Evolutionary conservation across 2,113 vertebrate species (phyloP).

Genomic region (Bubalus kerabau): DNA sequence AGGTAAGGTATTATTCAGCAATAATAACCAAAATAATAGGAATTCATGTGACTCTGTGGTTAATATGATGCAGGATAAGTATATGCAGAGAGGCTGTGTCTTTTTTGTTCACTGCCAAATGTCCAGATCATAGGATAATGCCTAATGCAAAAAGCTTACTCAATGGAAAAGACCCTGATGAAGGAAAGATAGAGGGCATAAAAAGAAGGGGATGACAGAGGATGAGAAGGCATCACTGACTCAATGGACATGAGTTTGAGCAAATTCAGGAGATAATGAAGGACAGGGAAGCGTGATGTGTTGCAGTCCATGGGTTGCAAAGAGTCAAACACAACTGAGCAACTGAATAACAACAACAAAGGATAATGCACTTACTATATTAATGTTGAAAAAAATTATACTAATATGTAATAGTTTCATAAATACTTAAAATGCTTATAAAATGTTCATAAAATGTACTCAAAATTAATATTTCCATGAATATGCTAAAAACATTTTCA

Average conservation of each 20-base stretch:
- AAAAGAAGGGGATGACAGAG: background rate
- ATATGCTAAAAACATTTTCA: background rate
- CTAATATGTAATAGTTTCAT: background rate
- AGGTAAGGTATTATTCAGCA: background rate
- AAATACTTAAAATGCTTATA: background rate
- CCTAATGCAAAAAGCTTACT: background rate
- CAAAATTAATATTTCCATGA: background rate
- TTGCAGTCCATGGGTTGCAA: background rate
- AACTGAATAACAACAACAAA: background rate
- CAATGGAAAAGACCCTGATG: background rate
- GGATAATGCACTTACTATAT: background rate
- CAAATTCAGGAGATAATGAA: background rate
- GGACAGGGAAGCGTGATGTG: background rate
- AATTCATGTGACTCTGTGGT: background rate
- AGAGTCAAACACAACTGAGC: background rate
- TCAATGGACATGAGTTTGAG: background rate
- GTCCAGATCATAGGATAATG: background rate
- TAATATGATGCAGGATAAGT: background rate
- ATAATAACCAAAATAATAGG: background rate
- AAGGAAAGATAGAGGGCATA: background rate
- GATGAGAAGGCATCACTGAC: background rate
- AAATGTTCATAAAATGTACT: background rate
- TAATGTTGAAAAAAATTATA: background rate
- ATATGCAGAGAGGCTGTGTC: background rate
- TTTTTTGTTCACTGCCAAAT: background rate